Evolutionary conservation across 2,113 vertebrate species (phyloP), one percentile per base, ranked within the genome.

Genomic region (Pluvianellus socialis): DNA sequence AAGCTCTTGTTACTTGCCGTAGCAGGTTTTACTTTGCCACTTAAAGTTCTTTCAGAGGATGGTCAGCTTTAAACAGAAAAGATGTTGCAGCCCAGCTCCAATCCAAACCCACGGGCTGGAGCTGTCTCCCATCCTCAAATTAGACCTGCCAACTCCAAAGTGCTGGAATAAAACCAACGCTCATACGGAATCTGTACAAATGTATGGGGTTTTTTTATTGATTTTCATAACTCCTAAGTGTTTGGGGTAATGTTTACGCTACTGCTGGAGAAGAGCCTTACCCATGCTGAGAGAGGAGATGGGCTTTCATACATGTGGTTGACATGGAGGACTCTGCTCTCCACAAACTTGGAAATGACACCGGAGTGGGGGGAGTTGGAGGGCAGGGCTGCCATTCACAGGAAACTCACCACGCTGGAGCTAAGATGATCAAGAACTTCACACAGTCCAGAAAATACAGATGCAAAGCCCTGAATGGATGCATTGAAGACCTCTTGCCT

Each of bases 141-240:
- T 18, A 71, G 19, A 74, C 14, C 38, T 52, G 52, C 26, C 2
- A 5, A 19, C 52, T 81, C 63, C 10, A 0, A 92, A 87, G 53
- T 30, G 24, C 50, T 59, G n/a, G 44, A 71, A 87, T 27, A 28
- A 55, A 80, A 81, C 8, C n/a, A 79, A 4, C 1, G 27, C 18
- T 24, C 2, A 0, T 21, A 30, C 3, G 15, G 44, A 44, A 44
- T 44, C 44, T 44, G 44, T 44, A 44, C 44, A 44, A 44, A 55
- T 14, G 15, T 9, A 22, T 2, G 0, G 30, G 24, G 1, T 14
- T 23, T 0, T 91, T 83, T 88, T 15, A 62, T 30, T 47, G 7
- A 23, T 58, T 95, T 84, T 38, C 7, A 3, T 28, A 8, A 50
- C 8, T 66, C 53, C 18, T 40, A 8, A 58, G 40, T 20, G 33